Conservation (phyloP, 2,888 invertebrate species). For the Pycnomerus fuliginosus region DNA sequence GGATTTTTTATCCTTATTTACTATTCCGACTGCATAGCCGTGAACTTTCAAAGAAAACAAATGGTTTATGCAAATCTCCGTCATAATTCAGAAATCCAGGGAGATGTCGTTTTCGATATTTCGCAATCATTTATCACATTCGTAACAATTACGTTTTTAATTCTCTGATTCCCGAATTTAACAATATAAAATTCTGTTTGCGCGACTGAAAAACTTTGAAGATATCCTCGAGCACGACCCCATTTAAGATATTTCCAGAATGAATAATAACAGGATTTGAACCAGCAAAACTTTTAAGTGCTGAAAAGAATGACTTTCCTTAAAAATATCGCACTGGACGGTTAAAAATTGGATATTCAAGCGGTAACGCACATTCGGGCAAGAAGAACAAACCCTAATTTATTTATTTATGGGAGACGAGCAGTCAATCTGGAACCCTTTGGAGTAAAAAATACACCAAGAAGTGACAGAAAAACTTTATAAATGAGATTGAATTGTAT, state of each 20-base stretch:
- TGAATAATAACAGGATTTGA: conserved; percentile 18
- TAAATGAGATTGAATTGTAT: conserved; percentile 22
- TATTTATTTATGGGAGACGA: conserved; percentile 20
- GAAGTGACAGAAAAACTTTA: conserved; percentile 20
- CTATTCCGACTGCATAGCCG: conserved; percentile 37
- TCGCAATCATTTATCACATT: conserved; percentile 15
- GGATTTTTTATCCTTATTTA: too few relatives aligned
- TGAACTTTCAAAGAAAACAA: conserved; percentile 43
- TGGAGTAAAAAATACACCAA: conserved; percentile 4
- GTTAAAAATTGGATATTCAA: too few relatives aligned
- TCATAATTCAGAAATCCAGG: conserved; percentile 34
- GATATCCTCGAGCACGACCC: too few relatives aligned
- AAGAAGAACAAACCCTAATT: conserved; percentile 3
- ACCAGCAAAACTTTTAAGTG: conserved; percentile 16
- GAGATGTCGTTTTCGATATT: conserved; percentile 8
- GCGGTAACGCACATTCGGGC: too few relatives aligned
- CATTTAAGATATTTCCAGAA: conserved; percentile 10
- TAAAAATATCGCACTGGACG: too few relatives aligned
- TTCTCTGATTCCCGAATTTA: too few relatives aligned
- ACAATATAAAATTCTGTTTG: too few relatives aligned
- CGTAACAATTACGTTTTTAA: too few relatives aligned
- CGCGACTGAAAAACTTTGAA: too few relatives aligned
- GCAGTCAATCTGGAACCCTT: conserved; percentile 20
- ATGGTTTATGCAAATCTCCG: conserved; percentile 42
- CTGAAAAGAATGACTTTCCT: too few relatives aligned